Base-by-base conservation (phyloP, 2,113 vertebrate genomes). In the Acanthochromis polyacanthus region DNA sequence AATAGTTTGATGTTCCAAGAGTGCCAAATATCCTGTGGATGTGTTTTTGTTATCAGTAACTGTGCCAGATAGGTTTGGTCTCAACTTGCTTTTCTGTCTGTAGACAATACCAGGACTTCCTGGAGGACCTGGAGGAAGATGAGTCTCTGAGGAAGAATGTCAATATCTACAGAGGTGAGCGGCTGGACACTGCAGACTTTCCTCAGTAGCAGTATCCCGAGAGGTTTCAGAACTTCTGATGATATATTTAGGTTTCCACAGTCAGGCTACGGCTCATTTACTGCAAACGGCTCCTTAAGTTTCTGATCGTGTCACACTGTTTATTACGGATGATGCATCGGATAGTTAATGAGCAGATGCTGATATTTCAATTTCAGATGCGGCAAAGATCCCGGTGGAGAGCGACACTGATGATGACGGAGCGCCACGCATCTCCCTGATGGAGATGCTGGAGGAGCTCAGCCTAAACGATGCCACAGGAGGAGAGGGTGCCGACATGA, bases 101-200 rank as follows among this genome's bases (percentile, higher is more conserved):
- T 78, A 99, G 98, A 45, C 97, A 99, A 91, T 99, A 97, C 89
- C 96, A 98, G 80, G 98, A 99, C 89, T 99, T 99, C 93, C 94
- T 99, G 81, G 98, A 99, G 90, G 98, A 99, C 92, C 95, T 99
- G 11, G 98, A 99, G 88, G 98, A 99, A 82, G 98, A 99, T 87
- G 97, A 98, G 80, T 78, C 95, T n/a, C 94, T 99, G 72, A 96
- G 98, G 79, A 99, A 97, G 90, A 99, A 99, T 23, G 53, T 99
- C 71, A 99, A 99, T 91, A 99, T 99, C 90, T 99, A 96, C 83
- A 96, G 93, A 95, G 97, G 98, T 99, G 71, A 91, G 82, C 43
- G 67, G 52, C 65, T 62, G 17, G 11, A 52, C 50, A 17, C 23
- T 1, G 40, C 22, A 19, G 10, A 15, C 19, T 59, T 55, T 25